Percentiles rank a stretch among this genome's conserved stretches.
Conservation (phyloP, 30 jellyfish, hydroid and myxozoan genomes). For the Rhopilema esculentum region DNA sequence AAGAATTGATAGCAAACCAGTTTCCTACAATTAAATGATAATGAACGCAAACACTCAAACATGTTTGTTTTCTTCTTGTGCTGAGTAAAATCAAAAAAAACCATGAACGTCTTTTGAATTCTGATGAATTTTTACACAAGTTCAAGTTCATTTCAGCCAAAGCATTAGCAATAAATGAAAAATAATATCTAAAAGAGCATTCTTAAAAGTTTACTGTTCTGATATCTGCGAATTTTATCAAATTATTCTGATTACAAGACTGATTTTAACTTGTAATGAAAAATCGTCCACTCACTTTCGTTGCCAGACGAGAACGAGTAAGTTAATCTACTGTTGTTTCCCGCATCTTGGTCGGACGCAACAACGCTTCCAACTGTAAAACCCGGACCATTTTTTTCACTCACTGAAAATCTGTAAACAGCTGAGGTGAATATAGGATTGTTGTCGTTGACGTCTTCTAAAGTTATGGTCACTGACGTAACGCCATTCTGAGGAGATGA, state of each 20-base stretch:
- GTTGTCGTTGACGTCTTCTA: conserved; percentile 86
- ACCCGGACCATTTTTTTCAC: conserved; percentile 58
- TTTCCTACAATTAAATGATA: conserved; percentile 4
- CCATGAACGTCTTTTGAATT: no score
- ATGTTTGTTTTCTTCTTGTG: neutral
- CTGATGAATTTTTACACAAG: no score
- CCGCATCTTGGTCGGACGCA: conserved; percentile 76
- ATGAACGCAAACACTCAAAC: neutral
- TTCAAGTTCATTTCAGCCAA: no score
- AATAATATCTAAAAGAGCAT: no score
- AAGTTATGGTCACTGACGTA: conserved; percentile 60
- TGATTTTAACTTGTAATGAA: no score
- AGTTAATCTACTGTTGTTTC: conserved; percentile 47
- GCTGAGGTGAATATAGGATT: conserved; percentile 55
- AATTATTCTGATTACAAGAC: no score
- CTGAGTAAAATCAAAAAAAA: neutral
- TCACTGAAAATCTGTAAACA: conserved; percentile 42
- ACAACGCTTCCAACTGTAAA: conserved; percentile 40
- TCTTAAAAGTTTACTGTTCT: no score
- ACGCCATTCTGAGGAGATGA: conserved; percentile 54
- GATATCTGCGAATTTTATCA: no score
- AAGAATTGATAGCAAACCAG: conserved; percentile 38
- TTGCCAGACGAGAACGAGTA: conserved; percentile 63
- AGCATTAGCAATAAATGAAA: no score
- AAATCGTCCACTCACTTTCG: conserved; percentile 13